Percentiles rank a stretch among this genome's conserved stretches.
Evolutionary conservation across 2,797 vertebrate genomes (phyloP).

Genomic region (Hydrophis major): DNA sequence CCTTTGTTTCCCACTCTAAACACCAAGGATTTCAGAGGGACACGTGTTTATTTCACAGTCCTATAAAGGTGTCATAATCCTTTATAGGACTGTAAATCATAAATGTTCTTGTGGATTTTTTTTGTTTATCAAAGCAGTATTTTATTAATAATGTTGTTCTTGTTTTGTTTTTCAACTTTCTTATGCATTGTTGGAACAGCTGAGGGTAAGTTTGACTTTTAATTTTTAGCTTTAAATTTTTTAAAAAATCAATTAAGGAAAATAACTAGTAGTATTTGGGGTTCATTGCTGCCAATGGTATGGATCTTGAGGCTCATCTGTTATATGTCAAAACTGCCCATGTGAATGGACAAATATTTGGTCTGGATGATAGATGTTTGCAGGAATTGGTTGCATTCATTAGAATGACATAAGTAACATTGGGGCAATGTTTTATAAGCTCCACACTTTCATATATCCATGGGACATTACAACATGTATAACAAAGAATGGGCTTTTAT

Average conservation of each 20-base stretch:
- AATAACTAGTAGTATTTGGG: background rate
- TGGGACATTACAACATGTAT: background rate
- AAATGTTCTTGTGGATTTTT: background rate
- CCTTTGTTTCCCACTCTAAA: background rate
- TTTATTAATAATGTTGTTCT: background rate
- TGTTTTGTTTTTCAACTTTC: conserved; percentile 34
- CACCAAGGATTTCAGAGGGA: background rate
- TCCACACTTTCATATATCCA: background rate
- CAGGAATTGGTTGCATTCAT: background rate
- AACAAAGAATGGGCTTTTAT: background rate
- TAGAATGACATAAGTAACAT: background rate
- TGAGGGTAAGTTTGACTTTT: conserved; percentile 56
- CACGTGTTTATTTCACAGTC: background rate
- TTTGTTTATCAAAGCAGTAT: background rate
- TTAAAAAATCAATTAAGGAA: background rate
- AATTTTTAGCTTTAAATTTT: conserved; percentile 3
- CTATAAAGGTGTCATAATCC: background rate
- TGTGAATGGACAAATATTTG: background rate
- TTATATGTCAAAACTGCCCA: background rate
- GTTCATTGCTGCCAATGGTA: background rate
- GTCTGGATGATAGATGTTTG: background rate
- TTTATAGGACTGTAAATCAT: background rate
- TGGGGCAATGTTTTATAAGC: background rate
- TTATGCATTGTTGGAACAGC: conserved; percentile 24
- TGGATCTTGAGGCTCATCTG: background rate